Conservation (phyloP, 2,888 invertebrate genomes). For the Masnerella sp. region DNA sequence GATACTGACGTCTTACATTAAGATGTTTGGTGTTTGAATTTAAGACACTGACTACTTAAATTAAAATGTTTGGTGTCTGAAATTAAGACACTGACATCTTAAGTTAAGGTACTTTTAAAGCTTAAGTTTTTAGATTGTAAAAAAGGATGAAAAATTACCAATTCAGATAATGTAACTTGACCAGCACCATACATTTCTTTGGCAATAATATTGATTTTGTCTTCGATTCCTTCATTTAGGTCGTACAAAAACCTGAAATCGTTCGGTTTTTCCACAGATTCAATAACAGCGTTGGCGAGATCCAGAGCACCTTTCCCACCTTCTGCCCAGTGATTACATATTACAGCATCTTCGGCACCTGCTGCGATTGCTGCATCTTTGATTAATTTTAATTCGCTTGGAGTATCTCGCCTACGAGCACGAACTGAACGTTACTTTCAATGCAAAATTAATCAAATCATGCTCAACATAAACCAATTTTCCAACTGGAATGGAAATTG, state of each 20-base stretch:
- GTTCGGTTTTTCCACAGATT: conserved; percentile 83
- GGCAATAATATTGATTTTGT: conserved; percentile 94
- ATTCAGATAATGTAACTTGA: conserved; percentile 85
- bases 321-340: conserved; percentile 92
- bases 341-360: conserved; percentile 93
- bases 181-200: conserved; percentile 98
- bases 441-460: too few species aligned
- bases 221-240: conserved; percentile 84
- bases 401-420: conserved; percentile 86
- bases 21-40: too few species aligned
- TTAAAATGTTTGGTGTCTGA: too few species aligned
- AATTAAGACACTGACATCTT: too few species aligned
- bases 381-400: conserved; percentile 89
- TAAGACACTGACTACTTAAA: too few species aligned
- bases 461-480: too few species aligned
- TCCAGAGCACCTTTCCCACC: conserved; percentile 93
- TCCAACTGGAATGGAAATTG: too few species aligned
- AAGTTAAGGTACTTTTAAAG: too few species aligned
- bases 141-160: too few species aligned
- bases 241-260: conserved; percentile 84
- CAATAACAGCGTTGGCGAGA: conserved; percentile 92
- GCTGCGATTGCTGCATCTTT: conserved; percentile 84
- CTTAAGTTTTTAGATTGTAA: too few species aligned
- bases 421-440: too few species aligned
- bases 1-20: too few species aligned